A percentile compares a stretch with the other conserved stretches of the same genome.
Conservation (phyloP, 2,797 vertebrate species). For the Acrossocheilus fasciatus region DNA sequence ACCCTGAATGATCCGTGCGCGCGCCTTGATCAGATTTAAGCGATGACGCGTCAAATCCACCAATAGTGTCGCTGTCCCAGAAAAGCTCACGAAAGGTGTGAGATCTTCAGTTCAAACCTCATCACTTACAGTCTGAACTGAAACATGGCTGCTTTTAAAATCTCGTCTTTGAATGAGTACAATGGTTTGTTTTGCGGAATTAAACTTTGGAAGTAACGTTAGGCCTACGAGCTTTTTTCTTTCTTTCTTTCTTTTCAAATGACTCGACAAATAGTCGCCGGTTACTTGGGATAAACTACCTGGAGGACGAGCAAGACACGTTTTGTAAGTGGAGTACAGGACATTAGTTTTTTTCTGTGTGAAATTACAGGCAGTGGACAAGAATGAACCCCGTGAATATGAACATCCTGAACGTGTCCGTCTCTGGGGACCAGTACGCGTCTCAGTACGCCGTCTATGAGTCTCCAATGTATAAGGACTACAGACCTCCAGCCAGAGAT, state of each 20-base stretch:
- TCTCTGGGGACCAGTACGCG: conserved; percentile 49
- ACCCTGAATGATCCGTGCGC: conserved; percentile 1
- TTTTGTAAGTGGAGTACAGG: not conserved
- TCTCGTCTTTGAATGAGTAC: not conserved
- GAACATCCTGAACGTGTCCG: conserved; percentile 72
- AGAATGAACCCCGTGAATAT: conserved; percentile 61
- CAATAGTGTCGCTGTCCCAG: conserved; percentile 28
- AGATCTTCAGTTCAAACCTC: not conserved
- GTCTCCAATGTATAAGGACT: conserved; percentile 79
- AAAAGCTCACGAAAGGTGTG: conserved; percentile 11
- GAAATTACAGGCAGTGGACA: not conserved
- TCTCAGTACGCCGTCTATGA: conserved; percentile 70
- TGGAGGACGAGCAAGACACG: not conserved
- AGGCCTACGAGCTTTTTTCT: too few species aligned
- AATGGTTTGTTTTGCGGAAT: not conserved
- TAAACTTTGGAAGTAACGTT: not conserved
- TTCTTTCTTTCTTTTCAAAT: not conserved
- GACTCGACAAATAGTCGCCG: not conserved
- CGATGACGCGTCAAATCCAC: conserved; percentile 32
- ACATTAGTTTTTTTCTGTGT: not conserved
- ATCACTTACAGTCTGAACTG: not conserved
- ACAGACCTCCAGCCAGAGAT: conserved; percentile 81
- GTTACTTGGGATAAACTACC: not conserved
- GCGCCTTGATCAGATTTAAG: conserved; percentile 21
- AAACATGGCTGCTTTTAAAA: not conserved